Conservation (phyloP, 2,797 vertebrate genomes). For the Liparis tanakae region DNA sequence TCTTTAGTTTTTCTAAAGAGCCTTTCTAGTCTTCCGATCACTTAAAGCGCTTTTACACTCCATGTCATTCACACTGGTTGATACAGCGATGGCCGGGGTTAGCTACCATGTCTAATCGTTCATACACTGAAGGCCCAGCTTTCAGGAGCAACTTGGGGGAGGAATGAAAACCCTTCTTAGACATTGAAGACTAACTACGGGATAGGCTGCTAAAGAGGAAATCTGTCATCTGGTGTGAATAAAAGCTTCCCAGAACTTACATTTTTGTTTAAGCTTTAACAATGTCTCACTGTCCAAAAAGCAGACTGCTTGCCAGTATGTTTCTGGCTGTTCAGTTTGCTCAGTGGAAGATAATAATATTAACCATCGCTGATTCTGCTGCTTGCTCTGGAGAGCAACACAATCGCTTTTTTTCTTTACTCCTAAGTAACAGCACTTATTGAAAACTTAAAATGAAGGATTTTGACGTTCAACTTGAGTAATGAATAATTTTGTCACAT, state of each 20-base stretch:
- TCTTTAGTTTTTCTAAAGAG: background rate
- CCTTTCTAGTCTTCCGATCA: background rate
- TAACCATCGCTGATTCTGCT: background rate
- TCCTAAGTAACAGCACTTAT: background rate
- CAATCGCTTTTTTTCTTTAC: background rate
- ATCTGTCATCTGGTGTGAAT: background rate
- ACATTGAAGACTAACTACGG: background rate
- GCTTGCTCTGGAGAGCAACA: background rate
- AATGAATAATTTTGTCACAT: conserved; percentile 2
- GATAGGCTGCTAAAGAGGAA: background rate
- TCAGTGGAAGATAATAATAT: background rate
- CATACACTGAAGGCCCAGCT: background rate
- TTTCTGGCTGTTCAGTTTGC: background rate
- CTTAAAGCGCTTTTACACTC: background rate
- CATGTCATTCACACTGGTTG: background rate
- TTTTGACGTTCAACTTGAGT: background rate
- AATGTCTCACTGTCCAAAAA: background rate
- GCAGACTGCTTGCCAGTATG: background rate
- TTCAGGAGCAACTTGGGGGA: background rate
- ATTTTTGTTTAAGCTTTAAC: background rate
- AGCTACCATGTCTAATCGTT: background rate
- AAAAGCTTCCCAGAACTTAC: background rate
- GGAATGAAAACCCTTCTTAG: background rate
- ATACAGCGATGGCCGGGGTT: background rate
- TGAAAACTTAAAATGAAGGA: background rate